Conservation (phyloP, 2,113 vertebrate species). For the Ariopsis seemanni region DNA sequence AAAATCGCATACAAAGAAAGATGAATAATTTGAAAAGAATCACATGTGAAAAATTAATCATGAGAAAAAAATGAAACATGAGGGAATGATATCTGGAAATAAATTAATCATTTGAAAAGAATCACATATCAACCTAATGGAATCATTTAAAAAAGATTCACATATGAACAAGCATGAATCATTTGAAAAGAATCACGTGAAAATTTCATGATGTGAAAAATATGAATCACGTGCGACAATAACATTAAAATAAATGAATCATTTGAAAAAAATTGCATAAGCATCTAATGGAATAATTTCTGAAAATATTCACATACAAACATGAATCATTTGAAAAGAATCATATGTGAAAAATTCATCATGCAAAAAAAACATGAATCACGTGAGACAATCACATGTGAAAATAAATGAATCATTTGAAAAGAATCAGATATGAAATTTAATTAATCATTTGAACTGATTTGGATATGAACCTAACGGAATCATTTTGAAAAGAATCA, state of each 20-base stretch:
- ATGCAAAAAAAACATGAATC: neutral
- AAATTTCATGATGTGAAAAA: too few species aligned
- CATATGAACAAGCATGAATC: too few species aligned
- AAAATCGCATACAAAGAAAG: neutral
- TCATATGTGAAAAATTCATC: too few species aligned
- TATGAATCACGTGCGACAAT: neutral
- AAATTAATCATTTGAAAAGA: neutral
- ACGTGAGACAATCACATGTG: neutral
- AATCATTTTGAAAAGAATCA: neutral
- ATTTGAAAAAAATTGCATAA: neutral
- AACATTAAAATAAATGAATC: neutral
- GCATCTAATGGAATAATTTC: too few species aligned
- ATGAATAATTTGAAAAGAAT: neutral
- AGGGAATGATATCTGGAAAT: neutral
- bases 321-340: too few species aligned
- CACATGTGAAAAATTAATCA: neutral
- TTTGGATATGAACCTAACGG: neutral
- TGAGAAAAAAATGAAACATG: neutral
- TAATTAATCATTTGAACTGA: neutral
- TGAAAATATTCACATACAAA: too few species aligned
- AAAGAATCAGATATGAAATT: neutral
- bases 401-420: neutral
- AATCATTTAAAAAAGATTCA: too few species aligned
- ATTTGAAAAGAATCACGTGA: too few species aligned
- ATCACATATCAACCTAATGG: too few species aligned